A percentile compares a stretch with the other conserved stretches of the same genome.
phyloP scores from a whole-genome alignment of 37 sponge, comb jelly and placozoan genomes.

The Amphimedon queenslandica region DNA sequence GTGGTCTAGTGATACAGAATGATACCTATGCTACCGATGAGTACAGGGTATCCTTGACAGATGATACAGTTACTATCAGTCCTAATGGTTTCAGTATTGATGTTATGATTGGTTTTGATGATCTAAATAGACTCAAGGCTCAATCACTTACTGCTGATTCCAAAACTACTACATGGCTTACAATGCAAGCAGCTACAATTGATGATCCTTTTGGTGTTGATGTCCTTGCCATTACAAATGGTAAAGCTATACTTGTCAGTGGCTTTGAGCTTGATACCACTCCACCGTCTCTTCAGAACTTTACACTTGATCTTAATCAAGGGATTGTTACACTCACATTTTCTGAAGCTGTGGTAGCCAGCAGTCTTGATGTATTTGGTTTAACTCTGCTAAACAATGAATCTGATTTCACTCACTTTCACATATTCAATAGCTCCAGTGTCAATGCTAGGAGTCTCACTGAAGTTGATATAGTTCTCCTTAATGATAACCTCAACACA shows the following conservation, averaged over 20 bases:
- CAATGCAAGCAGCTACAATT: slow-evolving; percentile 56
- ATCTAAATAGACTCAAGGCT: slow-evolving; percentile 66
- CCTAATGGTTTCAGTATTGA: slow-evolving; percentile 52
- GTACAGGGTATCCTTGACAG: slow-evolving; percentile 25
- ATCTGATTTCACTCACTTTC: not conserved
- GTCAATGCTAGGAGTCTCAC: not conserved
- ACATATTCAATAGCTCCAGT: slow-evolving; percentile 13
- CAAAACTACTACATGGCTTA: slow-evolving; percentile 53
- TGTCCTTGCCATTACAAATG: slow-evolving; percentile 71
- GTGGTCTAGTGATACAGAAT: slow-evolving; percentile 58
- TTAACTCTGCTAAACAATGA: slow-evolving; percentile 28
- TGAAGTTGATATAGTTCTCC: slow-evolving; percentile 30
- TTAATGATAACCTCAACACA: slow-evolving; percentile 42
- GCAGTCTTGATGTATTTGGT: slow-evolving; percentile 28
- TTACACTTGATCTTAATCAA: slow-evolving; percentile 55
- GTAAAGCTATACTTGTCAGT: slow-evolving; percentile 46
- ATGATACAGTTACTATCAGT: slow-evolving; percentile 24
- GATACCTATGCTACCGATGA: slow-evolving; percentile 6
- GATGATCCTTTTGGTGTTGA: slow-evolving; percentile 73
- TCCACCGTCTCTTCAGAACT: slow-evolving; percentile 53
- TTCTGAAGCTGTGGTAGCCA: slow-evolving; percentile 55
- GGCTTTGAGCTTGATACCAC: slow-evolving; percentile 42
- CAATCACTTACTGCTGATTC: slow-evolving; percentile 39
- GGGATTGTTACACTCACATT: slow-evolving; percentile 56
- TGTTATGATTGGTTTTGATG: slow-evolving; percentile 41